Base-by-base conservation (phyloP, 2,113 vertebrate species). In the Lathamus discolor region DNA sequence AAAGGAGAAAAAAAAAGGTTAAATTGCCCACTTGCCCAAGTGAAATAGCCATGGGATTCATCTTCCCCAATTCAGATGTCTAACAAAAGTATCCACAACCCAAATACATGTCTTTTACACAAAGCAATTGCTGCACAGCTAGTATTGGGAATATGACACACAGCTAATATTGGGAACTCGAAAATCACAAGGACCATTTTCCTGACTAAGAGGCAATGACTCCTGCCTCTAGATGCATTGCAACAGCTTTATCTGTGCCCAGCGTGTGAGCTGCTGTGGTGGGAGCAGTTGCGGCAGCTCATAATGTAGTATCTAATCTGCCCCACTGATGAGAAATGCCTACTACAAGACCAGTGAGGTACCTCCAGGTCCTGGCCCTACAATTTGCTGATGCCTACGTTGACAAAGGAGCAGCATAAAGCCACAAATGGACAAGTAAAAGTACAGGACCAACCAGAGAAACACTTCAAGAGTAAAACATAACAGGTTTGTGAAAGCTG, bases 211-310 rank as follows among this genome's bases (percentile, higher is more conserved):
- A 81, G 10, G 5, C 35, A 68, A 16, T 13, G 29, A 55, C 24
- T 79, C 6, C 11, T 41, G 5, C 17, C 7, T 87, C 25, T 27
- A 17, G 19, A 2, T 37, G 37, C 55, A 55, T 10, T 78, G 19
- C 23, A 78, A 33, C 22, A 62, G 27, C 27, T 86, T 83, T 31
- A 5, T 39, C 43, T 51, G 18, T 37, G 49, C 39, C 33, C 1
- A 4, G 3, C 0, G 0, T 39, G 48, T 6, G 51, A 90, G 43
- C 6, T 68, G 54, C 24, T 86, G 51, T 29, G 9, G 6, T 68
- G 55, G 16, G 31, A 87, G 11, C 15, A 46, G 5, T 55, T 59
- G 20, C 3, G 22, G 28, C 24, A 67, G 46, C 39, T 61, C 20
- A 29, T 24, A 46, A 51, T 10, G 17, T 20, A 11, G 25, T 13